Base-by-base conservation (phyloP, 1,140 invertebrate genomes). In the Aphelinus certus region DNA sequence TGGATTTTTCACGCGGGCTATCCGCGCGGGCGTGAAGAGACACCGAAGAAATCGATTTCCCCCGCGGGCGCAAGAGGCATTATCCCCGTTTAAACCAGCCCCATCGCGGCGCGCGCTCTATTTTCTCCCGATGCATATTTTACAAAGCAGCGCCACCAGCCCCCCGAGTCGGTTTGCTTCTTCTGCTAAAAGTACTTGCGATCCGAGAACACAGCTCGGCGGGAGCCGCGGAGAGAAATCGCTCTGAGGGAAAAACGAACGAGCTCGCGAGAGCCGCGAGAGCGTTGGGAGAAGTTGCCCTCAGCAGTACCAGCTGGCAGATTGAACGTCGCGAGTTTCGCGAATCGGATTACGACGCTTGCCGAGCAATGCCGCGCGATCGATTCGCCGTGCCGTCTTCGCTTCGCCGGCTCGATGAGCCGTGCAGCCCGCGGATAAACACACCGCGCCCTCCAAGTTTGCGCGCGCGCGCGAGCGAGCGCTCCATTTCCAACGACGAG, bases 121-220 rank as follows among this genome's bases (percentile, higher is more conserved):
- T 7, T 62, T 68, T 58, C 26, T 68, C 69, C 47, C 67, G 64
- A 75, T 75, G 73, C 66, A 75, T 75, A 70, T 65, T 69, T 74
- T 70, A 75, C 69, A 65, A 47, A 49, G 43, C 43, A 26, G 0
- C 10, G 7, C 45, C 6, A 3, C 61, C 48, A 49, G 47, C 62
- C 45, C 3, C 26, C 45, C n/a, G 42, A 67, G 51, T 26, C 48
- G 55, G 63, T 71, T 63, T 26, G 26, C 49, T 47, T 42, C 47
- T 55, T 63, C 51, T 71, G 7, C 10, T 49, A 43, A 26, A 26
- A 26, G 26, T 26, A 26, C 26, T 26, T 26, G 26, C 26, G 26
- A 68, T 10, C 1, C 49, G 48, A 47, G 48, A 43, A 61, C 51
- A 4, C 6, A 61, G 42, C n/a, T 3, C 2, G 26, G 56, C 48